Conservation (phyloP, 2,113 vertebrate species). For the Regulus satrapa region DNA sequence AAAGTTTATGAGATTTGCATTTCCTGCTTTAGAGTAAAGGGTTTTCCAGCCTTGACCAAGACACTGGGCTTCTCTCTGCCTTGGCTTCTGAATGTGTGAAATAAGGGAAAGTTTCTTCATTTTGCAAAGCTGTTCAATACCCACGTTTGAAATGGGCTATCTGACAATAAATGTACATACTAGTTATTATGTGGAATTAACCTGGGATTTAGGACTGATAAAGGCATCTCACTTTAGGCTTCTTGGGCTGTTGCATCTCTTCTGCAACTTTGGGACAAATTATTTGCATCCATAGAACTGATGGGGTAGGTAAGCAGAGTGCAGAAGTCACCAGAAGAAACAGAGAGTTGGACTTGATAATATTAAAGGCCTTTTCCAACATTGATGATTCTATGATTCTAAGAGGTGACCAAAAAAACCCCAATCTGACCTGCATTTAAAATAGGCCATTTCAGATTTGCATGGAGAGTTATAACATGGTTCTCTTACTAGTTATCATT, state of each 20-base stretch:
- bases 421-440: not conserved
- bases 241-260: not conserved
- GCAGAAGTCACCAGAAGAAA: not conserved
- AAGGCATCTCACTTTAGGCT: not conserved
- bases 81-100: not conserved
- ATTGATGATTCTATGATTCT: not conserved
- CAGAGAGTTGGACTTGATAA: not conserved
- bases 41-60: not conserved
- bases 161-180: not conserved
- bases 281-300: not conserved
- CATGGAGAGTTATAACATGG: not conserved
- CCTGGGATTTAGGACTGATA: not conserved
- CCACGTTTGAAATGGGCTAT: not conserved
- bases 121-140: not conserved
- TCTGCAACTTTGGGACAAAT: not conserved
- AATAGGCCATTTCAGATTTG: not conserved
- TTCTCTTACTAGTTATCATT: not conserved
- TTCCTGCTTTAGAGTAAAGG: not conserved
- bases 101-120: not conserved
- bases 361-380: not conserved
- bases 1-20: not conserved
- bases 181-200: not conserved
- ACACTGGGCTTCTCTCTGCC: not conserved
- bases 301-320: not conserved
- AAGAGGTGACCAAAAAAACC: not conserved